Conservation (phyloP, 2,113 vertebrate species). For the Ceyx melanurus region DNA sequence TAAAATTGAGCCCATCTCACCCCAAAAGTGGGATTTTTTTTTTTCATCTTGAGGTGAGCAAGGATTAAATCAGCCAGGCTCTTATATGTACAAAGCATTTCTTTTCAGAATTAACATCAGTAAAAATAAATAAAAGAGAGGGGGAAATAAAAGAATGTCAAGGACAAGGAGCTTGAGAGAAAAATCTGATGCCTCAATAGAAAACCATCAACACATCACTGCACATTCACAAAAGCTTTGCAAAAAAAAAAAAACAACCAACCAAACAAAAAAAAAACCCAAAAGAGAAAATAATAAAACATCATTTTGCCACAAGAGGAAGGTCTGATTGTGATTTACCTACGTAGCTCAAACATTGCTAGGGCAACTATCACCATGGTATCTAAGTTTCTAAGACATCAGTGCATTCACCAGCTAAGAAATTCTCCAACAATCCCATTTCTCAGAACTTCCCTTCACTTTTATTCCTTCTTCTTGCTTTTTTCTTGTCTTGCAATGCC, state of each 20-base stretch:
- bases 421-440: background rate
- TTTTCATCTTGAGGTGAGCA: background rate
- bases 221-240: constrained; percentile 22
- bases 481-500: background rate
- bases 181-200: background rate
- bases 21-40: background rate
- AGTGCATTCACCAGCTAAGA: background rate
- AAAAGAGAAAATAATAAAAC: background rate
- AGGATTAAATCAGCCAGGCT: background rate
- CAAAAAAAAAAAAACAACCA: background rate
- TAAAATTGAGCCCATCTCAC: background rate
- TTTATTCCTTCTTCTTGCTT: background rate
- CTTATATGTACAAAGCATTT: background rate
- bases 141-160: background rate
- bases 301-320: constrained; percentile 4
- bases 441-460: background rate
- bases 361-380: constrained; percentile 68
- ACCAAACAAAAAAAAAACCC: background rate
- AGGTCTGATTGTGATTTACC: constrained; percentile 25
- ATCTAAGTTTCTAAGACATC: constrained; percentile 24
- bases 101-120: background rate
- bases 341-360: constrained; percentile 46
- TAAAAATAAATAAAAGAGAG: background rate
- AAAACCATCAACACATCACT: background rate
- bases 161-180: background rate